These are phyloP conservation scores for Agonopterix alstromeriana DNA, from an alignment of 2,888 invertebrate genomes.

Conservation along the genomic window DNA sequence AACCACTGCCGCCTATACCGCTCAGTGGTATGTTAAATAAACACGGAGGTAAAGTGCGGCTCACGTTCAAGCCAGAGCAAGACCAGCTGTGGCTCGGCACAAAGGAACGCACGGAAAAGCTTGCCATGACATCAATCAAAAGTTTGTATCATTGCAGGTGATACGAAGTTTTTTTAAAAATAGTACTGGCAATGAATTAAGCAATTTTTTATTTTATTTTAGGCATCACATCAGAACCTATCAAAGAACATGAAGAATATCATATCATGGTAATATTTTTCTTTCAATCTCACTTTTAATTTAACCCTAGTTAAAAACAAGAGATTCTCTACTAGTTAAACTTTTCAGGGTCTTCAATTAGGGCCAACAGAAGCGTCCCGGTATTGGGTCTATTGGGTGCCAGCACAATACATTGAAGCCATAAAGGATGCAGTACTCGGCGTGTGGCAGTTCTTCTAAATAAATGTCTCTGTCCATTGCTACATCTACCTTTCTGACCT, in stretches of 20 bases:
- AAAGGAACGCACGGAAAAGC: conserved; percentile 93
- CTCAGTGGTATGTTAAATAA: conserved; percentile 94
- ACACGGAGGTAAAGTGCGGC: conserved; percentile 90
- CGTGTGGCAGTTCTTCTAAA: conserved; percentile 88
- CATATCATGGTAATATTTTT: conserved; percentile 86
- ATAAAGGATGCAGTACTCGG: conserved; percentile 94
- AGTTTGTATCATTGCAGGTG: conserved; percentile 65
- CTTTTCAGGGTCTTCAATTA: conserved; percentile 86
- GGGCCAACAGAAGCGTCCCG: conserved; percentile 94
- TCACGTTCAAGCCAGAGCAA: conserved; percentile 93
- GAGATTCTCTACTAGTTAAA: not conserved
- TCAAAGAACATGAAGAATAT: conserved; percentile 92
- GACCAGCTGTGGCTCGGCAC: conserved; percentile 96
- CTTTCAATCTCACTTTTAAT: too few relatives aligned
- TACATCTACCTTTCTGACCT: conserved; percentile 37
- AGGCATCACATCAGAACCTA: conserved; percentile 84
- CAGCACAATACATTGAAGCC: conserved; percentile 92
- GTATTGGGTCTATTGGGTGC: conserved; percentile 97
- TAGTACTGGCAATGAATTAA: not conserved
- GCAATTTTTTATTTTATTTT: conserved; percentile 14
- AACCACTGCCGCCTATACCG: conserved; percentile 87
- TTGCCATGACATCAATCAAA: conserved; percentile 93
- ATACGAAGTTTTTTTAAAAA: not conserved
- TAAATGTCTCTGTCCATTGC: not conserved
- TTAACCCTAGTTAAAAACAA: too few relatives aligned